Conservation (phyloP, 2,888 invertebrate species). For the Piscicola geometra region DNA sequence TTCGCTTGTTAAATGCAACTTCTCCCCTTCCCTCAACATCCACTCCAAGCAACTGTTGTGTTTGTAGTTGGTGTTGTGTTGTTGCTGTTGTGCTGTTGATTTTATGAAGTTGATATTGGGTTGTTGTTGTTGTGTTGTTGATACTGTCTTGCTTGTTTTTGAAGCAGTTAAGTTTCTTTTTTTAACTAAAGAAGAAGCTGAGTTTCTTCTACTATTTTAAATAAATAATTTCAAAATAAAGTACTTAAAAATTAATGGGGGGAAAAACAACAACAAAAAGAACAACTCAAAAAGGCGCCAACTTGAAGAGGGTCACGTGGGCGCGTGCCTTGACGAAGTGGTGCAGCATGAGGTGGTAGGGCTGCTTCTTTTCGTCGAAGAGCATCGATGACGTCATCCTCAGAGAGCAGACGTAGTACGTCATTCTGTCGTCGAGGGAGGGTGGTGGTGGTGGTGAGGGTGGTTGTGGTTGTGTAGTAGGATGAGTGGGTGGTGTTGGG, state of each 20-base stretch:
- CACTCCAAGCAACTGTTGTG: slow-evolving; percentile 2
- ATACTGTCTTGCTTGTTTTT: too few relatives aligned
- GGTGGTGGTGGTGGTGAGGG: slow-evolving; percentile 9
- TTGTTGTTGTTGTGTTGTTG: too few relatives aligned
- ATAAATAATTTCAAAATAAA: too few relatives aligned
- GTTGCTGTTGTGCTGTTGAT: too few relatives aligned
- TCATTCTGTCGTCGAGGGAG: slow-evolving; percentile 59
- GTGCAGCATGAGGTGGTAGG: slow-evolving; percentile 77
- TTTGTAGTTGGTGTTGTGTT: not conserved
- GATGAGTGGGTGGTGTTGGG: too few relatives aligned
- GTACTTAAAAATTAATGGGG: too few relatives aligned
- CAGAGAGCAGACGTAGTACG: slow-evolving; percentile 76
- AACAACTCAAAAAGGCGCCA: slow-evolving; percentile 40
- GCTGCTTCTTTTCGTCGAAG: slow-evolving; percentile 77
- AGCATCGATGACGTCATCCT: slow-evolving; percentile 79
- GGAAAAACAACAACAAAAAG: slow-evolving; percentile 1
- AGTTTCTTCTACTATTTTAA: too few relatives aligned
- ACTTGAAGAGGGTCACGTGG: slow-evolving; percentile 65
- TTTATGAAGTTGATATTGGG: too few relatives aligned
- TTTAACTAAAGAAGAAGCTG: too few relatives aligned
- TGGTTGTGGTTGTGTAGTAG: too few relatives aligned
- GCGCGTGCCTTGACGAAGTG: slow-evolving; percentile 73
- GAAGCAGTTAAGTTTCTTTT: too few relatives aligned
- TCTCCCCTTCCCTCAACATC: not conserved
- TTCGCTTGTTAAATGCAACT: not conserved